Evolutionary conservation across 1,140 invertebrate genomes (phyloP).

Genomic region (Drosophila parabipectinata): DNA sequence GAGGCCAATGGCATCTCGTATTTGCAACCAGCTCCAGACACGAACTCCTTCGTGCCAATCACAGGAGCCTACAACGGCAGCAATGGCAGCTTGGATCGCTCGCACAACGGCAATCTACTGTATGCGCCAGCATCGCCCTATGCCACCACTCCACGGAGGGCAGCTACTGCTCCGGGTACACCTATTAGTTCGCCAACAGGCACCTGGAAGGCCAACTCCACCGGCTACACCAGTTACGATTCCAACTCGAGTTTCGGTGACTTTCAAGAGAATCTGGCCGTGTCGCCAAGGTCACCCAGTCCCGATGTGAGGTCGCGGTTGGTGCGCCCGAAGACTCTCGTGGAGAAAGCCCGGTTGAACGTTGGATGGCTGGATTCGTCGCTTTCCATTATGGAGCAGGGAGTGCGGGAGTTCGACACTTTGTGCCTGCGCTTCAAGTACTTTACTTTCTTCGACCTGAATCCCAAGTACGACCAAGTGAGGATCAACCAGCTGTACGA

Average conservation of each 20-base stretch:
- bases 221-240: constrained; percentile 75
- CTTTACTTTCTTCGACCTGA: constrained; percentile 97
- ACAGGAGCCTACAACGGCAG: constrained; percentile 87
- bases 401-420: constrained; percentile 96
- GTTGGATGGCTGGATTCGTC: constrained; percentile 99
- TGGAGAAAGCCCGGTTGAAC: constrained; percentile 98
- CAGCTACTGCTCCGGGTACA: constrained; percentile 87
- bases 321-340: constrained; percentile 93
- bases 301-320: constrained; percentile 91
- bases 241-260: constrained; percentile 86
- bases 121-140: constrained; percentile 66
- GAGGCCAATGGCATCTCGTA: constrained; percentile 76
- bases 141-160: constrained; percentile 86
- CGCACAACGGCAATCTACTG: constrained; percentile 84
- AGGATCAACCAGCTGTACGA: constrained; percentile 99
- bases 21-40: constrained; percentile 88
- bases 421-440: constrained; percentile 94
- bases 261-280: constrained; percentile 91
- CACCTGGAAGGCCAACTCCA: constrained; percentile 76
- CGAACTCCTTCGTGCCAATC: constrained; percentile 93
- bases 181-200: constrained; percentile 88
- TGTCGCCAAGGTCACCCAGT: constrained; percentile 90
- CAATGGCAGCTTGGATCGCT: constrained; percentile 89
- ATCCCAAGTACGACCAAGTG: constrained; percentile 96
- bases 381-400: constrained; percentile 99